Evolutionary conservation across 2,797 vertebrate genomes (phyloP), one percentile per base, ranked within the genome.

Genomic region (Cuculus canorus): DNA sequence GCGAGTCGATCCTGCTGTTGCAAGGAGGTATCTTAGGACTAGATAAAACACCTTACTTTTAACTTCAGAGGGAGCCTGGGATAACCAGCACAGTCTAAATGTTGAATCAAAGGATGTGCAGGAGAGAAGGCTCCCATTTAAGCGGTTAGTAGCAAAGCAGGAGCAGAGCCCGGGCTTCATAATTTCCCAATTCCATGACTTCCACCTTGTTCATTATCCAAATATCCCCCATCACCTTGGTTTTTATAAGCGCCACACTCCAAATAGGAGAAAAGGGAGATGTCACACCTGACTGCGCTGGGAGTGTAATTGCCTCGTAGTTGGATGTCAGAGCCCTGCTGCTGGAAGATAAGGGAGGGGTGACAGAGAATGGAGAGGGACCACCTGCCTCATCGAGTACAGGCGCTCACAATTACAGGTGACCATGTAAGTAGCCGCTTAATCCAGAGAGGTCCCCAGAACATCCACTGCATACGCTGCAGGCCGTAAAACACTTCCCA

Each of bases 401-500:
- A 94, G 86, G 78, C 92, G 0, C 82, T 56, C 22, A 3, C 75
- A 88, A 82, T 95, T 94, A 48, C 95, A 95, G 94, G 95, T 95
- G 94, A 96, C 88, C 90, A 41, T 4, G 90, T 70, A 95, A 95
- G 82, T 19, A 90, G 93, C 94, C 3, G 56, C 86, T 85, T 48
- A 50, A 82, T 50, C 83, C 94, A 82, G 93, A 90, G 75, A 56
- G 93, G 86, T 95, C 90, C 71, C 88, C 93, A 41, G 95, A 92
- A 95, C 88, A 91, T 87, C 95, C 92, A 90, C 39, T 1, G 32
- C 83, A 35, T 84, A 63, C 88, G 17, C 90, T 85, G 78, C 90
- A 82, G 83, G 93, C 94, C 10, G 5, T 96, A 96, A 96, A 96
- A 96, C 95, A 96, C 96, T 96, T 96, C 86, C 94, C 92, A 61